Percentiles rank a stretch among this genome's conserved stretches.
phyloP scores from a whole-genome alignment of 2,888 invertebrate genomes.

The Drosophila tripunctata region DNA sequence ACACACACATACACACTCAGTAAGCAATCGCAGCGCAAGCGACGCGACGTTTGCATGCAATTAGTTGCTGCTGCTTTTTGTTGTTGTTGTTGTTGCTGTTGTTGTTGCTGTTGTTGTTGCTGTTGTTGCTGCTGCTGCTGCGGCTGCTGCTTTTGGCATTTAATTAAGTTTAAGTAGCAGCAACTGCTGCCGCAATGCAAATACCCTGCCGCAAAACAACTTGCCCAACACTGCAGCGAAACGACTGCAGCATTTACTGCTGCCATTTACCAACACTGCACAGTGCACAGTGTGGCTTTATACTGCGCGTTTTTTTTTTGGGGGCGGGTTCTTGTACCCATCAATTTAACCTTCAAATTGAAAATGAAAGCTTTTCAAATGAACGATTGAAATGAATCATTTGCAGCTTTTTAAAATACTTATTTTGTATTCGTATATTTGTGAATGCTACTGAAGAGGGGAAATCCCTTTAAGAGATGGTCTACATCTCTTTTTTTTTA shows the following conservation, averaged over 20 bases:
- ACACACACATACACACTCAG: too few species aligned
- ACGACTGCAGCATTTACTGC: slow-evolving; percentile 17
- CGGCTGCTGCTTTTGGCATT: slow-evolving; percentile 37
- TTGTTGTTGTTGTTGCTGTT: slow-evolving; percentile 13
- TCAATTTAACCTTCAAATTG: background rate
- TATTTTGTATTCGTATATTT: too few species aligned
- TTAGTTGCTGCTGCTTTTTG: slow-evolving; percentile 31
- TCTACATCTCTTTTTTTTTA: too few species aligned
- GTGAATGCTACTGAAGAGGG: too few species aligned
- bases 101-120: slow-evolving; percentile 9
- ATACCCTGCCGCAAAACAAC: slow-evolving; percentile 46
- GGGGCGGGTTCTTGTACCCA: too few species aligned
- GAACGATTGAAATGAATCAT: background rate
- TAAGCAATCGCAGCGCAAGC: slow-evolving; percentile 48
- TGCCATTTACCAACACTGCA: slow-evolving; percentile 31
- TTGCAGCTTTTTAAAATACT: too few species aligned
- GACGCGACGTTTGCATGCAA: slow-evolving; percentile 56
- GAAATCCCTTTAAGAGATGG: too few species aligned
- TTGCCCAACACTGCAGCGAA: slow-evolving; percentile 32
- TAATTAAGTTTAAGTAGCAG: slow-evolving; percentile 51
- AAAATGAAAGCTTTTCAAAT: slow-evolving; percentile 5
- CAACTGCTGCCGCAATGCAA: slow-evolving; percentile 58
- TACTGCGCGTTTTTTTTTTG: background rate
- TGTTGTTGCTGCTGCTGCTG: slow-evolving; percentile 1
- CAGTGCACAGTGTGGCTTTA: background rate